These are phyloP conservation scores for Phoeniculus purpureus DNA, from an alignment of 2,797 vertebrate genomes.

Conservation along the genomic window DNA sequence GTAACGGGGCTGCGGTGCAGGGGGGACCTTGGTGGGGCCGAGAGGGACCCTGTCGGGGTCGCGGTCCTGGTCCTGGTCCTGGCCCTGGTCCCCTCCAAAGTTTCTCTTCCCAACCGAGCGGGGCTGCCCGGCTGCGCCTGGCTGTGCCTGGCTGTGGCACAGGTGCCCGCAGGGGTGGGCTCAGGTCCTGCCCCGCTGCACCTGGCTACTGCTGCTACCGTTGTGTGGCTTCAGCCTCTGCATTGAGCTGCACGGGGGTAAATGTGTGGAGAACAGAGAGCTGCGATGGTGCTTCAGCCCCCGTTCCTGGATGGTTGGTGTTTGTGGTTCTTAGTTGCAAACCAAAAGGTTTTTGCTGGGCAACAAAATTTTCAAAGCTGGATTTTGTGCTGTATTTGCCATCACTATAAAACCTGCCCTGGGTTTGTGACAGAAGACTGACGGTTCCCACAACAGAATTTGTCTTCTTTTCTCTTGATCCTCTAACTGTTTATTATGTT, in stretches of 20 bases:
- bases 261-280: no score
- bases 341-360: background rate
- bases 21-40: background rate
- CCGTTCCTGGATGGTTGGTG: accelerated
- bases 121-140: no score
- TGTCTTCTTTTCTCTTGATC: background rate
- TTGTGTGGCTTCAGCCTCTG: background rate
- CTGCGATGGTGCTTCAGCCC: background rate
- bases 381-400: background rate
- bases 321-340: background rate
- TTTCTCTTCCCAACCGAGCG: background rate
- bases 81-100: background rate
- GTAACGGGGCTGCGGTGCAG: background rate
- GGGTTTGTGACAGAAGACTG: background rate
- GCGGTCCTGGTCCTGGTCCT: background rate
- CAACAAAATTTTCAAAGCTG: background rate
- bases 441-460: background rate
- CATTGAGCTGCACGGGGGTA: no score
- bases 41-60: no score
- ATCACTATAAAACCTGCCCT: accelerated
- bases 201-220: background rate
- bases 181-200: background rate
- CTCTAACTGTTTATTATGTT: background rate
- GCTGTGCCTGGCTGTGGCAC: background rate
- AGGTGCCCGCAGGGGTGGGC: background rate